Percentiles rank a stretch among this genome's conserved stretches.
Conservation (phyloP, 2,797 vertebrate genomes). For the Lateolabrax maculatus region DNA sequence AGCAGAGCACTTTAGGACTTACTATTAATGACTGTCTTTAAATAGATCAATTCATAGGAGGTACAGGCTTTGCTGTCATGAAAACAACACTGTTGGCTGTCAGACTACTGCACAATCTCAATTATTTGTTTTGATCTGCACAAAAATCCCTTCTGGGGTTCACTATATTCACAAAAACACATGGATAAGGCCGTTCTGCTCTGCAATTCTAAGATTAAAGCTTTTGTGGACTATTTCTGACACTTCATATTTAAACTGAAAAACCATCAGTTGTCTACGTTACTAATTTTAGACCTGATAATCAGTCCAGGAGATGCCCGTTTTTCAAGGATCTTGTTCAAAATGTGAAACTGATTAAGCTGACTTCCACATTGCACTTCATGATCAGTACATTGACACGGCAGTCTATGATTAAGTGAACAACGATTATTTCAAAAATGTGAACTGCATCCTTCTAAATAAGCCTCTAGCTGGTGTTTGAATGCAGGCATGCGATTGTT, state of each 20-base stretch:
- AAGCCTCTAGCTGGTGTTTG: background rate
- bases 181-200: background rate
- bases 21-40: conserved; percentile 56
- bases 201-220: background rate
- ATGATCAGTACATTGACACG: conserved; percentile 8
- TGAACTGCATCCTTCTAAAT: background rate
- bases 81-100: conserved; percentile 23
- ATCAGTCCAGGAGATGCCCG: background rate
- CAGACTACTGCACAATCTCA: background rate
- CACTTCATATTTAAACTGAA: background rate
- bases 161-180: background rate
- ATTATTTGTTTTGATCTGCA: background rate
- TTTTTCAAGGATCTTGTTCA: background rate
- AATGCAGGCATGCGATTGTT: conserved; percentile 7
- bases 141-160: conserved; percentile 5
- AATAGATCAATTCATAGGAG: conserved; percentile 54
- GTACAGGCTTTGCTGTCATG: conserved; percentile 25
- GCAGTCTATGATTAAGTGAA: background rate
- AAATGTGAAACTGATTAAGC: background rate
- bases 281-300: background rate
- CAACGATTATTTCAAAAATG: background rate
- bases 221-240: background rate
- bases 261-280: background rate
- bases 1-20: conserved; percentile 44
- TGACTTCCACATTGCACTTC: background rate